Percentiles rank a stretch among this genome's conserved stretches.
Evolutionary conservation across 2,797 vertebrate genomes (phyloP).

Genomic region (Enteromius trimaculatus): DNA sequence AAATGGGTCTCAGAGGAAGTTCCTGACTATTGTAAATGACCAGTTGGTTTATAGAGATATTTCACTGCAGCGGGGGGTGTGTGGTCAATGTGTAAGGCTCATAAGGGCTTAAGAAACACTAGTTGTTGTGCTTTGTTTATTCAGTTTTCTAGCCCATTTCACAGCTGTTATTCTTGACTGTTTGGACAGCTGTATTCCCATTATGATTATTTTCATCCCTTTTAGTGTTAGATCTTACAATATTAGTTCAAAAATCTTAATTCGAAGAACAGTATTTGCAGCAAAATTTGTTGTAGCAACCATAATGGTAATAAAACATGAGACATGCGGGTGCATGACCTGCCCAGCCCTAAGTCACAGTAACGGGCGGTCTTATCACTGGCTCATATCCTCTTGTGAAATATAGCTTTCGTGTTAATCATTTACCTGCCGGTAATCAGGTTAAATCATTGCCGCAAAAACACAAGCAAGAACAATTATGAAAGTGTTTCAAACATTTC

Average conservation of each 20-base stretch:
- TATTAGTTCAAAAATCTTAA: background rate
- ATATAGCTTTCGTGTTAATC: slow-evolving; percentile 21
- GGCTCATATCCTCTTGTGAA: slow-evolving; percentile 37
- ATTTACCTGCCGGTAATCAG: slow-evolving; percentile 15
- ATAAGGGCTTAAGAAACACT: background rate
- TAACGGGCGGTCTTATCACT: background rate
- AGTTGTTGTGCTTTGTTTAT: background rate
- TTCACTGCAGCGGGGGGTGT: background rate
- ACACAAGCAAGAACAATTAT: background rate
- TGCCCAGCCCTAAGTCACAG: background rate
- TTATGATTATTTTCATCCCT: background rate
- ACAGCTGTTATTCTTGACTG: background rate
- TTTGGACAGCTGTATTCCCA: background rate
- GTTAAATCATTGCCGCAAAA: background rate
- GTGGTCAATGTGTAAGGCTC: background rate
- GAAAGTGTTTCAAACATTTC: background rate
- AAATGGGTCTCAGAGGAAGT: slow-evolving; percentile 26
- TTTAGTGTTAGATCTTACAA: background rate
- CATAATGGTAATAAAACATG: background rate
- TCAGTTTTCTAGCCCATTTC: background rate
- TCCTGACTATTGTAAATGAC: background rate
- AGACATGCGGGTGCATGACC: background rate
- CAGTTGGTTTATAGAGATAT: background rate
- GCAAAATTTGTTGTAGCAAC: background rate
- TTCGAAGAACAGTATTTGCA: background rate